phyloP scores from a whole-genome alignment of 2,888 invertebrate genomes.

The Philereme vetulata region DNA sequence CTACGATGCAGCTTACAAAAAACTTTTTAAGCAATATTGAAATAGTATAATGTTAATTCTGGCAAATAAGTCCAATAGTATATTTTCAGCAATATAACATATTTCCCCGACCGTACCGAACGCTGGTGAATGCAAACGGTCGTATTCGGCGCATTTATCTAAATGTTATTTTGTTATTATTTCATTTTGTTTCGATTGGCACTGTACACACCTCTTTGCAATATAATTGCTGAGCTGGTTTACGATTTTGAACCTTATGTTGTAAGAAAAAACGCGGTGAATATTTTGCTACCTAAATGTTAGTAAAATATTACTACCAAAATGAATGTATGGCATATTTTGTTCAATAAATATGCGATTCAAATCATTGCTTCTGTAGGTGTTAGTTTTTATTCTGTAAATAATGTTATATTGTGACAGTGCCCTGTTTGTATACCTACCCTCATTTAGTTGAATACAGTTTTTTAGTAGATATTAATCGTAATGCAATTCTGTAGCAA shows the following conservation, averaged over 20 bases:
- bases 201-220: conserved; percentile 25
- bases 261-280: conserved; percentile 10
- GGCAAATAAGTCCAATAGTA: too few relatives aligned
- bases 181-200: conserved; percentile 33
- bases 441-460: conserved; percentile 26
- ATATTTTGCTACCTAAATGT: conserved; percentile 1
- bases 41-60: too few relatives aligned
- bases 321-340: background rate
- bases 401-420: conserved; percentile 17
- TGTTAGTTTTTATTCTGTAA: conserved; percentile 13
- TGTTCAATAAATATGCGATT: background rate
- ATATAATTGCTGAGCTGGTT: conserved; percentile 21
- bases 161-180: conserved; percentile 47
- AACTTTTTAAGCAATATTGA: too few relatives aligned
- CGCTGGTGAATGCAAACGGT: conserved; percentile 46
- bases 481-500: conserved; percentile 26
- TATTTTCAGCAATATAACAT: background rate
- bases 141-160: conserved; percentile 59
- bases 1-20: too few relatives aligned
- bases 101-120: conserved; percentile 52
- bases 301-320: background rate
- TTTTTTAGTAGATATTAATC: conserved; percentile 24
- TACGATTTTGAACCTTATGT: conserved; percentile 8
- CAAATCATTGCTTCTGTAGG: background rate
- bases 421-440: conserved; percentile 34